These are phyloP conservation scores for Champsocephalus gunnari DNA, from an alignment of 2,797 vertebrate genomes.

Conservation along the genomic window DNA sequence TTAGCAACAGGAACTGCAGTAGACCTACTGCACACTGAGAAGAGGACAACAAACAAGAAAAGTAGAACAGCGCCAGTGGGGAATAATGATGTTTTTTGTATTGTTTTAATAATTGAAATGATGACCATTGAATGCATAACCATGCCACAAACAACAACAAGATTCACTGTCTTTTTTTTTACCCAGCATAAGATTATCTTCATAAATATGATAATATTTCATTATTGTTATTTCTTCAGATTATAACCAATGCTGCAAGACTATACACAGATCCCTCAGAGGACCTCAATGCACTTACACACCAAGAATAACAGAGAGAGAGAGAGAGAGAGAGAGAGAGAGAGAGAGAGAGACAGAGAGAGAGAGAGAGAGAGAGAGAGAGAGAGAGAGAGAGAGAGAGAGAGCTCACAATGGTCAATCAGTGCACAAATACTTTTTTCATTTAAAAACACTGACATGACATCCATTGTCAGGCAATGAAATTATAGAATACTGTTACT, in stretches of 20 bases:
- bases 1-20: slow-evolving; percentile 89
- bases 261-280: slow-evolving; percentile 89
- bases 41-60: slow-evolving; percentile 78
- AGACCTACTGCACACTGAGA: slow-evolving; percentile 86
- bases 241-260: slow-evolving; percentile 93
- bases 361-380: slow-evolving; percentile 3
- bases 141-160: slow-evolving; percentile 98
- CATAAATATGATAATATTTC: slow-evolving; percentile 70
- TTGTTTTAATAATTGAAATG: slow-evolving; percentile 86
- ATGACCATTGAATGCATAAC: slow-evolving; percentile 96
- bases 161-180: slow-evolving; percentile 86
- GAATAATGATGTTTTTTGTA: slow-evolving; percentile 77
- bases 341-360: slow-evolving; percentile 21
- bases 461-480: slow-evolving; percentile 93
- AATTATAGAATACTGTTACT: slow-evolving; percentile 93
- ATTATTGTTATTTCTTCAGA: slow-evolving; percentile 83
- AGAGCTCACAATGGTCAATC: slow-evolving; percentile 93
- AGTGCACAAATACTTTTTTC: slow-evolving; percentile 90
- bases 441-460: slow-evolving; percentile 91
- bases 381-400: slow-evolving; percentile 30
- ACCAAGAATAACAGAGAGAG: slow-evolving; percentile 84
- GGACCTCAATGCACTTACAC: slow-evolving; percentile 95
- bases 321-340: slow-evolving; percentile 1
- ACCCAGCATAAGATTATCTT: slow-evolving; percentile 88
- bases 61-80: slow-evolving; percentile 89